Base-by-base conservation (phyloP, 2,113 vertebrate species). In the Donacobius atricapilla region DNA sequence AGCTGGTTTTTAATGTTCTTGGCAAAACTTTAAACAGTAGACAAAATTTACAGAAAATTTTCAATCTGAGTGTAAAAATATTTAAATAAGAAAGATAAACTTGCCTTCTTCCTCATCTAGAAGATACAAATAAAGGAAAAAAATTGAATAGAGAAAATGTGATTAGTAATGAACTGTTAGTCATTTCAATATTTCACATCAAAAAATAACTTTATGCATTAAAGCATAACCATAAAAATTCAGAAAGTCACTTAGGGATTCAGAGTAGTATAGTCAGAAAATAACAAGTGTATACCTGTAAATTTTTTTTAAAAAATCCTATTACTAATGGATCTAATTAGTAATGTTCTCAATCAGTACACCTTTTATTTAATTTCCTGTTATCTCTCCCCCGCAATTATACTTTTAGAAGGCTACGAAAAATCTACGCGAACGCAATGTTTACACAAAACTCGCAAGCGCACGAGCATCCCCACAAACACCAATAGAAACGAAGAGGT, bases 51-150 rank as follows among this genome's bases (percentile, higher is more conserved):
- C 51, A 97, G 53, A 86, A 77, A 73, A 72, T 50, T 77, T 94
- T 90, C 44, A 82, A 15, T 92, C 20, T 77, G 35, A 72, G 33
- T 90, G 27, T 85, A 95, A 76, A 92, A 83, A 73, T 87, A 94
- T 79, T 94, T 88, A 90, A 96, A 87, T 95, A 96, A 95, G 84
- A 96, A 97, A 97, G 97, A 40, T 77, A 93, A 96, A 99, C 99
- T 99, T 99, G 99, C 99, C 99, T 99, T 99, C 98, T 93, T 99
- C 98, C 97, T 98, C 98, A 97, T 99, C 99, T 99, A 98, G 97
- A 97, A 98, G 97, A 98, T 97, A 98, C 50, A 95, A 97, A 97
- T 90, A 95, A 95, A 97, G 84, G 83, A 83, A 98, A 96, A 96
- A 98, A 94, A 98, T 96, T 57, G 92, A 96, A 98, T 65, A 98